Evolutionary conservation across 2,888 invertebrate species (phyloP).

Genomic region (Ophion obscuratus): DNA sequence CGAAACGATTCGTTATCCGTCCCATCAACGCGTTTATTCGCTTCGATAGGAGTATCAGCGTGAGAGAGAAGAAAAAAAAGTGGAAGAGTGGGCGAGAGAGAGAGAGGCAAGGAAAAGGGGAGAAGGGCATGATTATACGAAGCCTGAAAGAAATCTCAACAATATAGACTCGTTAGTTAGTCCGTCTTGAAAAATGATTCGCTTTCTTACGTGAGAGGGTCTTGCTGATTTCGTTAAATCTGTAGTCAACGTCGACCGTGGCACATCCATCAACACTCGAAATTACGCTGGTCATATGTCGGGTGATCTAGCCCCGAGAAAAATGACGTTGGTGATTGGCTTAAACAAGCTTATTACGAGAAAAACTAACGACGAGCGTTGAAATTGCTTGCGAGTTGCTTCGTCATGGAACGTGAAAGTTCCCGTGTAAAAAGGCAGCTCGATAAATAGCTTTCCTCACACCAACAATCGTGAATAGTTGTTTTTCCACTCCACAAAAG

Average conservation of each 20-base stretch:
- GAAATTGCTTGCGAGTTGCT: neutral
- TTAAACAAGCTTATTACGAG: neutral
- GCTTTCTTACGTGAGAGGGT: conserved; percentile 3
- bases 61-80: conserved; percentile 20
- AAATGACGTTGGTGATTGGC: neutral
- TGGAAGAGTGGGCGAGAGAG: neutral
- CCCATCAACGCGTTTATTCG: conserved; percentile 67
- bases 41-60: conserved; percentile 65
- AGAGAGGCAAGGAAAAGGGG: neutral
- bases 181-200: conserved; percentile 21
- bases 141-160: conserved; percentile 63
- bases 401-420: no score
- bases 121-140: conserved; percentile 9
- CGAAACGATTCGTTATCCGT: conserved; percentile 74
- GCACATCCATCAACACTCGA: neutral
- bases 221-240: conserved; percentile 29
- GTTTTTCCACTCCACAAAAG: no score
- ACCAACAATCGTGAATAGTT: no score
- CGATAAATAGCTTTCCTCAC: no score
- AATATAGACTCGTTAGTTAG: conserved; percentile 9
- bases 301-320: neutral
- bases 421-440: no score
- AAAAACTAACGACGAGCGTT: neutral
- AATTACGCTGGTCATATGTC: neutral
- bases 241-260: conserved; percentile 7